Evolutionary conservation across 1,140 invertebrate genomes (phyloP).

Genomic region (Globodera rostochiensis): DNA sequence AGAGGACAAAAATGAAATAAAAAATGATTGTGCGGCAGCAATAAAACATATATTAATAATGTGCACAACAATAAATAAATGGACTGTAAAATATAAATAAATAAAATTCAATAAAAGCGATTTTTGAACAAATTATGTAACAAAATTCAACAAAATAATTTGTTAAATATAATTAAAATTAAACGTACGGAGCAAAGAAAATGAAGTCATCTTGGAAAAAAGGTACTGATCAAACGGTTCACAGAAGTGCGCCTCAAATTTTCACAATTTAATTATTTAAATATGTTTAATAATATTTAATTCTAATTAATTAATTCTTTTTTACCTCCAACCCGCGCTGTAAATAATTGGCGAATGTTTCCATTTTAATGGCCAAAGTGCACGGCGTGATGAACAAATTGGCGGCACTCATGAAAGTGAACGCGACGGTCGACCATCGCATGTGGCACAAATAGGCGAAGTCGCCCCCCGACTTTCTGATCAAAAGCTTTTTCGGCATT

Average conservation of each 20-base stretch:
- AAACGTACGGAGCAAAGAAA: not conserved
- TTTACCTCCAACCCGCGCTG: not conserved
- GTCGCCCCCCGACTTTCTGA: slow-evolving; percentile 34
- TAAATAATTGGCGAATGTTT: not conserved
- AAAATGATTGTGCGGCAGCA: too few species aligned
- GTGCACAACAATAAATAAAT: too few species aligned
- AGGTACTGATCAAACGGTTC: not conserved
- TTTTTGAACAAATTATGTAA: too few species aligned
- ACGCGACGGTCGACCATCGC: not conserved
- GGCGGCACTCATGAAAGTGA: slow-evolving; percentile 12
- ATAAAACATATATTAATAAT: too few species aligned
- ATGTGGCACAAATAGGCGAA: slow-evolving; percentile 37
- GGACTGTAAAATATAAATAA: too few species aligned
- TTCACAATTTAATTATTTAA: too few species aligned
- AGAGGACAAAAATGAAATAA: too few species aligned
- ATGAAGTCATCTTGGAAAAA: not conserved
- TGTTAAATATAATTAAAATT: not conserved
- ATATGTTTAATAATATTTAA: not conserved
- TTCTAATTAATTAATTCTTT: not conserved
- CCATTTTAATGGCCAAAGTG: slow-evolving; percentile 13
- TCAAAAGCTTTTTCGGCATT: too few species aligned
- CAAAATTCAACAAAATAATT: too few species aligned
- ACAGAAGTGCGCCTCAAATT: not conserved
- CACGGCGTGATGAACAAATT: slow-evolving; percentile 6
- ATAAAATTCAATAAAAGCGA: too few species aligned